Conservation (phyloP, 1,140 invertebrate species). For the Thalassaphorura encarpata region DNA sequence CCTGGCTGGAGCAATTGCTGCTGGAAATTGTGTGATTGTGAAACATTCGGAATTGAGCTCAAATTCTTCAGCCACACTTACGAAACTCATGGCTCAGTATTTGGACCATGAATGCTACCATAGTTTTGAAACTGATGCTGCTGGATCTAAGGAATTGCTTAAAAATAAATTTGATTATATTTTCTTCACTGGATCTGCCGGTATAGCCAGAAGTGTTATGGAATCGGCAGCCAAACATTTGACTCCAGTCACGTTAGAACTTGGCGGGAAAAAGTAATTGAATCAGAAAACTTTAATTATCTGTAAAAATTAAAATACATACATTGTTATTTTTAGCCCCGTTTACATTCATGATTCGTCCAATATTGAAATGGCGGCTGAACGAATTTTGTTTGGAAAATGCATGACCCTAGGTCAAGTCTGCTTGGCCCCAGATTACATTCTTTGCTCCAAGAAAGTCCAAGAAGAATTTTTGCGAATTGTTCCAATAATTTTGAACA, state of each 20-base stretch:
- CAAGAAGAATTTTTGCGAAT: slow-evolving; percentile 35
- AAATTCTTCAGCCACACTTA: slow-evolving; percentile 41
- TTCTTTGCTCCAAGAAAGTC: slow-evolving; percentile 42
- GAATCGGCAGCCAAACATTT: slow-evolving; percentile 49
- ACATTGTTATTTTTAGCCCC: slow-evolving; percentile 30
- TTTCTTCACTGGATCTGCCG: slow-evolving; percentile 51
- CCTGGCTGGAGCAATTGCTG: slow-evolving; percentile 46
- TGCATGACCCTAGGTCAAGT: slow-evolving; percentile 38
- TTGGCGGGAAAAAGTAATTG: slow-evolving; percentile 47
- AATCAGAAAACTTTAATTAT: background rate
- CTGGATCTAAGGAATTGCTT: slow-evolving; percentile 44
- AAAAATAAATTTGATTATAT: slow-evolving; percentile 53
- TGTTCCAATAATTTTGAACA: slow-evolving; percentile 35
- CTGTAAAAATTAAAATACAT: background rate
- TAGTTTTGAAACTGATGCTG: slow-evolving; percentile 6
- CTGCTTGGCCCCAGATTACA: slow-evolving; percentile 52
- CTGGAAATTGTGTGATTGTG: slow-evolving; percentile 51
- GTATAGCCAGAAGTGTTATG: slow-evolving; percentile 48
- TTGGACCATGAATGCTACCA: slow-evolving; percentile 41
- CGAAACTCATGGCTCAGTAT: slow-evolving; percentile 46
- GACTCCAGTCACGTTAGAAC: slow-evolving; percentile 53
- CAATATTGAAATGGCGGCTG: slow-evolving; percentile 31
- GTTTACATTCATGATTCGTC: slow-evolving; percentile 35
- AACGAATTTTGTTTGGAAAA: slow-evolving; percentile 50
- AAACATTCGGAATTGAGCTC: slow-evolving; percentile 53